Evolutionary conservation across 2,113 vertebrate species (phyloP).

Genomic region (Phrynosoma blainvillii): DNA sequence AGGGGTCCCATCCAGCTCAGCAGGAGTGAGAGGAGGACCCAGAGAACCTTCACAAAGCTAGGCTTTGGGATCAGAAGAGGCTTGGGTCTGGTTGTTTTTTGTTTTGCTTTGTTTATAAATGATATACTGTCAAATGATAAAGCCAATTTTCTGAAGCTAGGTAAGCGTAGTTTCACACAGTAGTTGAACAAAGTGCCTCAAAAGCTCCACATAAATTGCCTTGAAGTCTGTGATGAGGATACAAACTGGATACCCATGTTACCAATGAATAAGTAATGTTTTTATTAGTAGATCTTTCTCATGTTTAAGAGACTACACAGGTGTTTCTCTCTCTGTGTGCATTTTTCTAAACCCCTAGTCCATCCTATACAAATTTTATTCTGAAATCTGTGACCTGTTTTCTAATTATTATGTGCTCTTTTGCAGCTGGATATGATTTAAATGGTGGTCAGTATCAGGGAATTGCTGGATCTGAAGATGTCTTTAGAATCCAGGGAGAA

Average conservation of each 20-base stretch:
- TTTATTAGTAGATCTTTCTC: neutral
- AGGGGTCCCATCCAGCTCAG: too few species aligned
- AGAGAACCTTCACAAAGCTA: neutral
- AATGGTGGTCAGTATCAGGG: neutral
- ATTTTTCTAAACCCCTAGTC: neutral
- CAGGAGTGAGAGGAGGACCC: too few species aligned
- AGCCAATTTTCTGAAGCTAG: neutral
- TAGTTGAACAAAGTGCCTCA: neutral
- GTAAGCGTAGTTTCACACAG: neutral
- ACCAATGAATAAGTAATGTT: neutral
- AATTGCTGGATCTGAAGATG: slow-evolving; percentile 8
- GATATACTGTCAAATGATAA: neutral
- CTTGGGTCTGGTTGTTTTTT: neutral
- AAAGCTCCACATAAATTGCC: neutral
- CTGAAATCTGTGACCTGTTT: slow-evolving; percentile 8
- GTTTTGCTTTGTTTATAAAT: neutral
- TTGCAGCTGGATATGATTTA: slow-evolving; percentile 95
- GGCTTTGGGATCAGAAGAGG: too few species aligned
- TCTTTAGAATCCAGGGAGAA: neutral
- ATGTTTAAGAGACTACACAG: neutral
- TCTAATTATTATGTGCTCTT: slow-evolving; percentile 61
- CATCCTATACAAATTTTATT: neutral
- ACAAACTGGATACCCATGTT: neutral
- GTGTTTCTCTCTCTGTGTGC: neutral
- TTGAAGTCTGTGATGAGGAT: neutral